phyloP scores from a whole-genome alignment of 2,113 vertebrate species.

The Ardeotis arabs region DNA sequence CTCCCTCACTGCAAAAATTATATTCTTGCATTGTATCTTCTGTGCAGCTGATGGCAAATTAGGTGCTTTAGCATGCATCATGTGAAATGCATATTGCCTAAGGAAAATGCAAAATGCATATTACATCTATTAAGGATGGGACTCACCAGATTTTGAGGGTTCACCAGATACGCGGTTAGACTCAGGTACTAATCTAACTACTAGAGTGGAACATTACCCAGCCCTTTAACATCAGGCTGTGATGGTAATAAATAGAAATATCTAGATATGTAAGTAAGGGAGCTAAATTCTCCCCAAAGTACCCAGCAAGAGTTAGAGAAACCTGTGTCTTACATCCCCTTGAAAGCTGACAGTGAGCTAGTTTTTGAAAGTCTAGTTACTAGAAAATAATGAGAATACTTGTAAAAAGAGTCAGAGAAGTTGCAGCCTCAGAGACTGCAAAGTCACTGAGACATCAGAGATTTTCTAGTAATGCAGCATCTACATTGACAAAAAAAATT shows the following conservation, averaged over 20 bases:
- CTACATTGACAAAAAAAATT: neutral
- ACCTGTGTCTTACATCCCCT: neutral
- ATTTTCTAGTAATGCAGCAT: neutral
- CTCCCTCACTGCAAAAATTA: neutral
- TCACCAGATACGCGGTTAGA: neutral
- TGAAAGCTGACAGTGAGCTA: neutral
- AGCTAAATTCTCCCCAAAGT: neutral
- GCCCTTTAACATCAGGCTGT: neutral
- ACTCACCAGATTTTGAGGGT: neutral
- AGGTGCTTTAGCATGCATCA: neutral
- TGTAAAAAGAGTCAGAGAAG: neutral
- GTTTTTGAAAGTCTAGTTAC: neutral
- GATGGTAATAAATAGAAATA: neutral
- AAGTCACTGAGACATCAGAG: neutral
- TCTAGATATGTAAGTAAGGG: neutral
- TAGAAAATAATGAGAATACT: neutral
- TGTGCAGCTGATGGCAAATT: neutral
- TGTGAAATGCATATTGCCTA: neutral
- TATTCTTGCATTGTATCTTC: neutral
- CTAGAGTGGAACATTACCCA: neutral
- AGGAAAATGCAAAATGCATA: neutral
- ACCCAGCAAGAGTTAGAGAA: neutral
- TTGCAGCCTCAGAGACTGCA: neutral
- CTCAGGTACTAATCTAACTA: neutral
- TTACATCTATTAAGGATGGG: neutral